These are phyloP conservation scores for Epinotia bilunana DNA, from an alignment of 2,888 invertebrate species.

Conservation along the genomic window DNA sequence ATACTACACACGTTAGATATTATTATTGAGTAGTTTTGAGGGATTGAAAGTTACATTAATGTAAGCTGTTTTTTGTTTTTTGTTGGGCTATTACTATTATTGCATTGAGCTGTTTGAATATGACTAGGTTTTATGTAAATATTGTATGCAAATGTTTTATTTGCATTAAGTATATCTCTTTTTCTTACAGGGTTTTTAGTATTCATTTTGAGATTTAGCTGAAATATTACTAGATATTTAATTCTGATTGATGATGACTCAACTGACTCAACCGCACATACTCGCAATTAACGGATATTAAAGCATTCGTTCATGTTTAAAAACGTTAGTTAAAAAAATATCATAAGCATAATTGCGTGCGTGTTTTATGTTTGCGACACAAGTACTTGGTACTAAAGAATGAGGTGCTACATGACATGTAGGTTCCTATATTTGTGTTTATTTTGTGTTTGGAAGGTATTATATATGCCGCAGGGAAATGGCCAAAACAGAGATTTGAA, in stretches of 20 bases:
- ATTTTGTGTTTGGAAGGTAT: not conserved
- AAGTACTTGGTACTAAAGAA: not conserved
- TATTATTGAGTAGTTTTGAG: conserved; percentile 48
- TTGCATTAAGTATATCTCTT: no score
- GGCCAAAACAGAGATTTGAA: no score
- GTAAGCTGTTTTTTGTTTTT: not conserved
- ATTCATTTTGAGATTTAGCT: conserved; percentile 3
- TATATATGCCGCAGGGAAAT: no score
- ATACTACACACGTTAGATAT: conserved; percentile 19
- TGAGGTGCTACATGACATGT: not conserved
- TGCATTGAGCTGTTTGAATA: not conserved
- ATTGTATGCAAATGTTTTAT: not conserved
- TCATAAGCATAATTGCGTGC: not conserved
- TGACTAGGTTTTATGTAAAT: not conserved
- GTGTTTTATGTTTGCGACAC: not conserved
- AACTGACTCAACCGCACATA: not conserved
- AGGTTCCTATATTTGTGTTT: not conserved
- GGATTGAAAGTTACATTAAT: conserved; percentile 46
- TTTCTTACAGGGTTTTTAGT: conserved; percentile 7
- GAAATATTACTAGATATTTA: not conserved
- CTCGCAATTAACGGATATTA: conserved; percentile 1
- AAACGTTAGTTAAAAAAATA: not conserved
- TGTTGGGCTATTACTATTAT: not conserved
- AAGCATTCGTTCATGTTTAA: not conserved
- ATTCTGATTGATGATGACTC: not conserved